phyloP scores from a whole-genome alignment of 2,888 invertebrate species.

The Therioaphis trifolii region DNA sequence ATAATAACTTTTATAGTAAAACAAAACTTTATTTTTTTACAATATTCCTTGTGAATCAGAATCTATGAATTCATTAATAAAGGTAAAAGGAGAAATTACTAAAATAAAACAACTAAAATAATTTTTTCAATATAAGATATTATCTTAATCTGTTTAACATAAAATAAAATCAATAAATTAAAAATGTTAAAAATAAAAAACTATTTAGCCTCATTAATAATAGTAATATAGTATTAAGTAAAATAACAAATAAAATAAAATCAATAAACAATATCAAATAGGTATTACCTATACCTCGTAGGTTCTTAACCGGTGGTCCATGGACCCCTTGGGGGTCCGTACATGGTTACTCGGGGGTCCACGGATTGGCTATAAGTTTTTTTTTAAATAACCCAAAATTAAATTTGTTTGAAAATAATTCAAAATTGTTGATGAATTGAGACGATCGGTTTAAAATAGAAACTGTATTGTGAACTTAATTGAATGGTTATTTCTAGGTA shows the following conservation, averaged over 20 bases:
- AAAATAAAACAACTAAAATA: conserved; percentile 16
- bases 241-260: not conserved
- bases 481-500: too few relatives aligned
- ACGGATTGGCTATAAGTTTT: too few relatives aligned
- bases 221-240: not conserved
- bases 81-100: conserved; percentile 5
- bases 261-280: not conserved
- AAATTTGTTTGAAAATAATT: too few relatives aligned
- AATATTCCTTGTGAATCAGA: too few relatives aligned
- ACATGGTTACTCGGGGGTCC: too few relatives aligned
- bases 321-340: too few relatives aligned
- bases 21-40: not conserved
- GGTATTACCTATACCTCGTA: conserved; percentile 10
- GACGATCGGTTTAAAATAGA: too few relatives aligned
- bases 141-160: not conserved
- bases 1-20: not conserved
- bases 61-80: conserved; percentile 12
- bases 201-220: conserved; percentile 4
- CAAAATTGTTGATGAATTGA: too few relatives aligned
- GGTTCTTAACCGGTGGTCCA: too few relatives aligned
- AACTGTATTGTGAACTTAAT: too few relatives aligned
- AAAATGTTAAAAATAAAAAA: conserved; percentile 14
- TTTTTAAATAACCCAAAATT: too few relatives aligned
- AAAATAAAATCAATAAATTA: conserved; percentile 3
- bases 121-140: not conserved